These are phyloP conservation scores for Eurytemora carolleeae DNA, from an alignment of 1,140 invertebrate species.

Conservation along the genomic window DNA sequence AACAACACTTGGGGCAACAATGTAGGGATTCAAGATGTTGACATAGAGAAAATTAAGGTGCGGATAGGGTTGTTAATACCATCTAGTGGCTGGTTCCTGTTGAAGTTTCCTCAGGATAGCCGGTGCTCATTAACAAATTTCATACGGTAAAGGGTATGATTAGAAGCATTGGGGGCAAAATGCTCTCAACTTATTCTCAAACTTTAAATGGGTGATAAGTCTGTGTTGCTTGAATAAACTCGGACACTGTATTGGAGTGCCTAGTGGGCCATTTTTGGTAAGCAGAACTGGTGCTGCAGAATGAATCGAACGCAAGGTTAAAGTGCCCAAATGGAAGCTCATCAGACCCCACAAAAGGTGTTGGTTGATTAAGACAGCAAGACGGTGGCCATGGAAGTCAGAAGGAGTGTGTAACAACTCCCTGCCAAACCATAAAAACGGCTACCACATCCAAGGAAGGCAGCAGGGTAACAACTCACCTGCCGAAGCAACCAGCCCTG, in stretches of 20 bases:
- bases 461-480: constrained; percentile 73
- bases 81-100: constrained; percentile 38
- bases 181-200: constrained; percentile 64
- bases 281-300: constrained; percentile 75
- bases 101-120: constrained; percentile 72
- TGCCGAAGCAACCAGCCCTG: constrained; percentile 68
- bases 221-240: constrained; percentile 45
- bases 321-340: no score
- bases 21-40: no score
- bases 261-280: constrained; percentile 75
- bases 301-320: constrained; percentile 56
- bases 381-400: constrained; percentile 76
- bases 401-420: constrained; percentile 69
- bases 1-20: no score
- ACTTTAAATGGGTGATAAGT: constrained; percentile 65
- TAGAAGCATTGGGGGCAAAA: constrained; percentile 58
- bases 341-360: constrained; percentile 59
- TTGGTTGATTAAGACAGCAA: constrained; percentile 64
- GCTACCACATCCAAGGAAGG: constrained; percentile 44
- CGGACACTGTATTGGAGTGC: constrained; percentile 36
- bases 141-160: constrained; percentile 49
- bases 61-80: no score
- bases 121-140: constrained; percentile 27
- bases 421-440: constrained; percentile 57
- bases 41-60: no score